Base-by-base conservation (phyloP, 1,140 invertebrate genomes). In the Anoplolepis gracilipes region DNA sequence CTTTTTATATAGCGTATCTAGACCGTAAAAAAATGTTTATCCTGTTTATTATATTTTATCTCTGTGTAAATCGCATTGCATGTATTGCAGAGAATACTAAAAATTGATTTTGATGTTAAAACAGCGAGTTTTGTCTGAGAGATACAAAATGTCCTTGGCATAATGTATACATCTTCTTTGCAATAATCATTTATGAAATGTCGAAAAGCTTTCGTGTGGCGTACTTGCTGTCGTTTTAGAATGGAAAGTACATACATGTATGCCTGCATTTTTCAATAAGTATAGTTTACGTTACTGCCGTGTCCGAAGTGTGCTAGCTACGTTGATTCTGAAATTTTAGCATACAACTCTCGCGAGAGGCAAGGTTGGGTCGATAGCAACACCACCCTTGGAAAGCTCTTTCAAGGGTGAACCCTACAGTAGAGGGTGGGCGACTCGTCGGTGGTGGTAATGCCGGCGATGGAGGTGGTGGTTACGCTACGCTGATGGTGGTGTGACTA, bases 331-430 rank as follows among this genome's bases (percentile, higher is more conserved):
- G 72, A 86, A 86, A 91, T 88, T 91, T 92, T 91, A 77, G 78
- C 85, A 85, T 81, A 85, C 65, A 85, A 65, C 86, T 72, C 76
- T 84, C 77, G 62, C 77, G 88, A 85, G 87, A 91, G 77, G 86
- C 91, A 87, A 77, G n/a, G 91, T 90, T 88, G 91, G 91, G 88
- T 92, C 91, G 91, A 92, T 92, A 92, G 86, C 67, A 86, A 79
- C 64, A 77, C 28, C 87, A 85, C 75, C 88, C 72, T 90, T 73
- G 88, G 79, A 85, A 85, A 85, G 88, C 89, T 87, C 85, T 84
- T 85, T 73, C 72, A 73, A 90, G 88, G 89, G 89, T 79, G 86
- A 85, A 84, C 70, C 42, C 36, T 72, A 90, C 64, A 75, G 59
- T 67, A 49, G 88, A 49, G 88, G 89, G 81, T 65, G 81, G 75